phyloP scores from a whole-genome alignment of 1,140 invertebrate genomes.

The Monochamus saltuarius region DNA sequence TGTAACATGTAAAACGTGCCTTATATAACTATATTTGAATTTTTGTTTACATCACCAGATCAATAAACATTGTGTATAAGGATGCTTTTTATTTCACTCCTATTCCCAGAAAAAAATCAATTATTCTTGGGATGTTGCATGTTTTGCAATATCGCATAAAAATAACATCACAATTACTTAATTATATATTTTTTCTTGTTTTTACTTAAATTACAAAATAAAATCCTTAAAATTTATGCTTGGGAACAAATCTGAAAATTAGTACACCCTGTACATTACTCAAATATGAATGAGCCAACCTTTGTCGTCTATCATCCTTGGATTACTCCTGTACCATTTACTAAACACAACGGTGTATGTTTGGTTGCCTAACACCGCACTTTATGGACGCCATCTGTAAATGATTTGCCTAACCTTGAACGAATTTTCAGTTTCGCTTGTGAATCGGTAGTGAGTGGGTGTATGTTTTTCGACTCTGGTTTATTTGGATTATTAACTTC shows the following conservation, averaged over 20 bases:
- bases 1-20: constrained; percentile 16
- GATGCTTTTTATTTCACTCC: constrained; percentile 10
- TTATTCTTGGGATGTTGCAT: no score
- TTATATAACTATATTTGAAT: constrained; percentile 4
- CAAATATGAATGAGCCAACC: no score
- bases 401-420: background rate
- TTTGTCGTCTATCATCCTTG: no score
- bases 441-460: constrained; percentile 28
- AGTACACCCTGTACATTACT: no score
- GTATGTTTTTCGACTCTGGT: constrained; percentile 22
- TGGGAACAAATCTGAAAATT: no score
- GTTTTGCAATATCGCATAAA: no score
- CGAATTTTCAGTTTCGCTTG: constrained; percentile 19
- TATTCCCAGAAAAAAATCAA: no score
- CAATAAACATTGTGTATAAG: constrained; percentile 4
- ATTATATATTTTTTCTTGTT: no score
- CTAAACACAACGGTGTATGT: background rate
- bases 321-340: background rate
- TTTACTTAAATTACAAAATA: no score
- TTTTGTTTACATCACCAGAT: constrained; percentile 13
- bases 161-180: no score
- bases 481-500: constrained; percentile 26
- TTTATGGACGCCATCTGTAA: constrained; percentile 5
- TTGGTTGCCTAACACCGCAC: background rate
- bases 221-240: no score